Percentiles rank a stretch among this genome's conserved stretches.
Evolutionary conservation across 2,888 invertebrate genomes (phyloP).

Genomic region (Ennomos quercinarius): DNA sequence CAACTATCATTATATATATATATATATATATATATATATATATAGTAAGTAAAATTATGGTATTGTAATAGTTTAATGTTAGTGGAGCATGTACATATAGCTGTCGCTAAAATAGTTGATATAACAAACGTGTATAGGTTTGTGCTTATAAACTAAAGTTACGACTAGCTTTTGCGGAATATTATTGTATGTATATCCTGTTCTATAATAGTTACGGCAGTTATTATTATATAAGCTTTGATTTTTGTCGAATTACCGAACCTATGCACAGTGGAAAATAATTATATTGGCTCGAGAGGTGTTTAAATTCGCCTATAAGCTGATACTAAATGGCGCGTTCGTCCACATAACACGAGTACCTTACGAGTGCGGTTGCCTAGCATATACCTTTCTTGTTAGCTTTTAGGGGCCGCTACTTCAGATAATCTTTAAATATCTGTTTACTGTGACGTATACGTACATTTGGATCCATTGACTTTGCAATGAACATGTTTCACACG

Average conservation of each 20-base stretch:
- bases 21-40: too few species aligned
- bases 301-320: too few species aligned
- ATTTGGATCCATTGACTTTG: slow-evolving; percentile 6
- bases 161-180: slow-evolving; percentile 42
- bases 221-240: slow-evolving; percentile 52
- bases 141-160: slow-evolving; percentile 53
- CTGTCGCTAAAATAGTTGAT: slow-evolving; percentile 44
- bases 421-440: background rate
- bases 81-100: slow-evolving; percentile 62
- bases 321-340: too few species aligned
- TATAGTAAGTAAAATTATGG: slow-evolving; percentile 31
- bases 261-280: slow-evolving; percentile 13
- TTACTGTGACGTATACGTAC: slow-evolving; percentile 4
- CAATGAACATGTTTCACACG: background rate
- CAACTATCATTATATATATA: too few species aligned
- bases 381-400: background rate
- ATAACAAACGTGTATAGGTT: slow-evolving; percentile 54
- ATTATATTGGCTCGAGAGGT: background rate
- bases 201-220: slow-evolving; percentile 53
- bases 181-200: slow-evolving; percentile 47
- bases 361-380: too few species aligned
- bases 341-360: too few species aligned
- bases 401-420: background rate
- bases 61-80: slow-evolving; percentile 63
- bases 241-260: slow-evolving; percentile 79